These are phyloP conservation scores for Agapetus fuscipes DNA, from an alignment of 2,888 invertebrate species.

Conservation along the genomic window DNA sequence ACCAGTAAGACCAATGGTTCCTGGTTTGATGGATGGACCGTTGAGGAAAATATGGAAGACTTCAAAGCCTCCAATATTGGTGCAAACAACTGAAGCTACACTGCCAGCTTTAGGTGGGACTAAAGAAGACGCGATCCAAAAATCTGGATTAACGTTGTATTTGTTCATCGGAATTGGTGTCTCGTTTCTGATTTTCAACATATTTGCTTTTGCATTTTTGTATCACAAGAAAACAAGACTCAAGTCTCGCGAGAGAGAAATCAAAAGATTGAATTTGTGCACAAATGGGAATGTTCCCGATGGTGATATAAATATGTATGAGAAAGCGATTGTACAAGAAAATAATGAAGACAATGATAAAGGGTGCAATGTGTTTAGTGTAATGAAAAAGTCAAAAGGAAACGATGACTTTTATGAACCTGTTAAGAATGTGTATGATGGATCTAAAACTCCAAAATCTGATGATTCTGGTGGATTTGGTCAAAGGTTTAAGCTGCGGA, in stretches of 20 bases:
- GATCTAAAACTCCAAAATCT: conserved; percentile 46
- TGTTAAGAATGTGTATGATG: conserved; percentile 43
- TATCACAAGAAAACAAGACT: conserved; percentile 56
- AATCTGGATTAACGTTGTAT: conserved; percentile 51
- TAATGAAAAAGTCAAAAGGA: conserved; percentile 39
- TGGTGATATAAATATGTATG: conserved; percentile 24
- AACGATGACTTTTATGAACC: conserved; percentile 44
- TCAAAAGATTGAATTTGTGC: conserved; percentile 38
- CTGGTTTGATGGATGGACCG: conserved; percentile 29
- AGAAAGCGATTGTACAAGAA: conserved; percentile 25
- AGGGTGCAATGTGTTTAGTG: conserved; percentile 49
- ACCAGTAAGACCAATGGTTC: conserved; percentile 26
- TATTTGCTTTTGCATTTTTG: conserved; percentile 56
- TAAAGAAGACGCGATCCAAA: conserved; percentile 35
- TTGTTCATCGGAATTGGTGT: conserved; percentile 55
- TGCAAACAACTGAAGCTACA: conserved; percentile 16
- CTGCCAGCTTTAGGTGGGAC: conserved; percentile 1
- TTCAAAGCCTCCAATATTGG: too few species aligned
- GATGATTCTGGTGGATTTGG: conserved; percentile 48
- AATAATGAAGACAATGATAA: conserved; percentile 45
- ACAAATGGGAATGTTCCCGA: conserved; percentile 37
- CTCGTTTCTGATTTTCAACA: conserved; percentile 62
- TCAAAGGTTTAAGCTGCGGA: conserved; percentile 52
- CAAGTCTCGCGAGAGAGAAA: conserved; percentile 39
- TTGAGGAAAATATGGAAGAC: conserved; percentile 12